Evolutionary conservation across 2,113 vertebrate species (phyloP).

Genomic region (Ginglymostoma cirratum): DNA sequence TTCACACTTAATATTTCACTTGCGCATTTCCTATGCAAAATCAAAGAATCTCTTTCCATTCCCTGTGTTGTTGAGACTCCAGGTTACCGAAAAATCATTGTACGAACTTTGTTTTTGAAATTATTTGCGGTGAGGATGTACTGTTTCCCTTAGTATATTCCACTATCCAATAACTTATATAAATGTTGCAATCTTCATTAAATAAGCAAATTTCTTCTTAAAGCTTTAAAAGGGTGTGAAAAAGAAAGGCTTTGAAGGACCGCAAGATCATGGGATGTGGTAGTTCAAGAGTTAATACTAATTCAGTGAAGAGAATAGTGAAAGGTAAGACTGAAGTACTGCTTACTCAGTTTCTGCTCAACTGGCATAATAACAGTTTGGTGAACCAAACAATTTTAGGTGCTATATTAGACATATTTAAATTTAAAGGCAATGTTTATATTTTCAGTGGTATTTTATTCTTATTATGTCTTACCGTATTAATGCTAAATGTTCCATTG

Average conservation of each 20-base stretch:
- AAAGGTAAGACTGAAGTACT: slow-evolving; percentile 46
- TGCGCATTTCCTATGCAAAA: background rate
- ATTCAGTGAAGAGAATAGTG: slow-evolving; percentile 47
- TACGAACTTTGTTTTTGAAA: background rate
- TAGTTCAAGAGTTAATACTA: slow-evolving; percentile 49
- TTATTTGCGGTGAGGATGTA: background rate
- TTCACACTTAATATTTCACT: background rate
- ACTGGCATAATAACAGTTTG: background rate
- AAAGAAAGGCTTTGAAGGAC: slow-evolving; percentile 38
- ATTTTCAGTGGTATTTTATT: background rate
- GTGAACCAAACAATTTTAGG: background rate
- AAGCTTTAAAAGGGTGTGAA: slow-evolving; percentile 2
- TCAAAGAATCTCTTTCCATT: background rate
- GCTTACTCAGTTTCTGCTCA: background rate
- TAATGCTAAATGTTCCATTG: background rate
- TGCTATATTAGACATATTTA: background rate
- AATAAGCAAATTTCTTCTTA: background rate
- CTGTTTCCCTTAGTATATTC: background rate
- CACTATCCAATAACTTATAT: background rate
- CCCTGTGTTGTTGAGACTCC: background rate
- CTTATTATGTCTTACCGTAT: too few species aligned
- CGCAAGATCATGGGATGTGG: slow-evolving; percentile 60
- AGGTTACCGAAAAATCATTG: background rate
- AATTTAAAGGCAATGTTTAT: background rate
- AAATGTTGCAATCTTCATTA: background rate